These are phyloP conservation scores for Coturnix japonica DNA, from an alignment of 2,113 vertebrate genomes.

Conservation along the genomic window DNA sequence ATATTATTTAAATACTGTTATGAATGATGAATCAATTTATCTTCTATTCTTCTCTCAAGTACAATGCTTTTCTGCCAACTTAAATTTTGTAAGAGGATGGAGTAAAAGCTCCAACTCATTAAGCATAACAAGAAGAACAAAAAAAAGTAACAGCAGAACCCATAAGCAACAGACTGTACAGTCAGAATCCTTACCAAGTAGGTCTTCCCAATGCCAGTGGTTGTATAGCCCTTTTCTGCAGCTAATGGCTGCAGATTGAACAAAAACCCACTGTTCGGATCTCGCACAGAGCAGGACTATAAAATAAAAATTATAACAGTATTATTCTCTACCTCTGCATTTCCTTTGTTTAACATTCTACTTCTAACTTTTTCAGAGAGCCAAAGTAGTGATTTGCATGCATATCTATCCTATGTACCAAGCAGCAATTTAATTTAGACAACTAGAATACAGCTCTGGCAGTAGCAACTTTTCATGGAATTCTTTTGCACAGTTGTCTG, in stretches of 20 bases:
- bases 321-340: neutral
- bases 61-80: neutral
- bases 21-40: neutral
- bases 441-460: neutral
- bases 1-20: neutral
- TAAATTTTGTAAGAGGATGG: fast-evolving
- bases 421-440: neutral
- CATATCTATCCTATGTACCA: neutral
- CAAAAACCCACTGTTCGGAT: constrained; percentile 88
- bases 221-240: constrained; percentile 73
- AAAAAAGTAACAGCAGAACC: neutral
- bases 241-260: constrained; percentile 87
- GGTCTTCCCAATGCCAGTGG: constrained; percentile 77
- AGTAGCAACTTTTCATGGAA: neutral
- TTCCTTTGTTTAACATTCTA: neutral
- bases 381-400: neutral
- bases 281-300: constrained; percentile 85
- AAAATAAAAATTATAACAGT: neutral
- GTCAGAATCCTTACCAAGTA: constrained; percentile 81
- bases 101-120: neutral
- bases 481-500: neutral
- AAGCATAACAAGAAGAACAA: neutral
- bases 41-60: neutral
- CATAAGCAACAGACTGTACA: neutral
- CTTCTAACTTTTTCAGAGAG: neutral